Percentiles rank a stretch among this genome's conserved stretches.
These are phyloP conservation scores for Latrodectus elegans DNA, from an alignment of 2,888 invertebrate genomes.

Conservation along the genomic window DNA sequence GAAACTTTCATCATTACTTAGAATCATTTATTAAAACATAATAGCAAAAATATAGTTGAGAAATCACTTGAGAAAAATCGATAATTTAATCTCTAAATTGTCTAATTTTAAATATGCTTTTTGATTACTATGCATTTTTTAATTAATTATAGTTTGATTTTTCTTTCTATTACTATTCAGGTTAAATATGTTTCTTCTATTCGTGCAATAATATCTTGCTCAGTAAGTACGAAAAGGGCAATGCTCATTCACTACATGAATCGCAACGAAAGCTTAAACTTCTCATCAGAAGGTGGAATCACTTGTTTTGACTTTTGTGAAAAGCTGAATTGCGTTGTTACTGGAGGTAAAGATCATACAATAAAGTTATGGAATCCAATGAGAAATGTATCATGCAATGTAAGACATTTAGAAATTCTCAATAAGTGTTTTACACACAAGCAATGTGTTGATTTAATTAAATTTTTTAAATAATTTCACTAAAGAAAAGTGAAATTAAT, in stretches of 20 bases:
- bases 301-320: constrained; percentile 74
- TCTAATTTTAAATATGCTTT: too few relatives aligned
- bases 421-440: too few relatives aligned
- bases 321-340: constrained; percentile 67
- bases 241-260: constrained; percentile 81
- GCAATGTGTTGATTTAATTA: too few relatives aligned
- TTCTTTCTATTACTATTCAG: constrained; percentile 4
- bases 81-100: too few relatives aligned
- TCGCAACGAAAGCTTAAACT: constrained; percentile 79
- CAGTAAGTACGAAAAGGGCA: constrained; percentile 79
- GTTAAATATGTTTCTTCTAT: constrained; percentile 73
- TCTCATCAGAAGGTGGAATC: constrained; percentile 78
- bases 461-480: too few relatives aligned
- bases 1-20: too few relatives aligned
- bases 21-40: too few relatives aligned
- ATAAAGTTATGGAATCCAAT: constrained; percentile 88
- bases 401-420: constrained; percentile 5
- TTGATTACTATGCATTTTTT: too few relatives aligned
- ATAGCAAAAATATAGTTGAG: too few relatives aligned
- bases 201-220: constrained; percentile 83
- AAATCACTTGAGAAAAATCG: too few relatives aligned
- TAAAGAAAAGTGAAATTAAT: too few relatives aligned
- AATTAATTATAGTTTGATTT: neutral
- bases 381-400: constrained; percentile 77
- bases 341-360: constrained; percentile 79